These are phyloP conservation scores for Brachyrhaphis roseni DNA, from an alignment of 2,797 vertebrate genomes.

Conservation along the genomic window DNA sequence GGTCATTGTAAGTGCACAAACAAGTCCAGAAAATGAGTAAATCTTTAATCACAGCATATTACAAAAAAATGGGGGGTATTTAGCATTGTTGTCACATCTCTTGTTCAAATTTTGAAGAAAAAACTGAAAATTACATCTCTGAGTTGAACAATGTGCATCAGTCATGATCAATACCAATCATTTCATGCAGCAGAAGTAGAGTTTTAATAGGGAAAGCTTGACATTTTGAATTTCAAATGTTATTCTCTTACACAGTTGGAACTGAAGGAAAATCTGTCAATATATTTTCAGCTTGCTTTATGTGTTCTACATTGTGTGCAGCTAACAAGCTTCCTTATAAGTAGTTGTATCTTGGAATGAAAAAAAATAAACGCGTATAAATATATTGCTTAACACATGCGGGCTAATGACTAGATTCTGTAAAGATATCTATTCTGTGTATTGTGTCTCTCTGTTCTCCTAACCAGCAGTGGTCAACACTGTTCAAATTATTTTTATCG, in stretches of 20 bases:
- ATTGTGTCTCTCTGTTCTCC: constrained; percentile 1
- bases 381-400: not conserved
- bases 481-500: constrained; percentile 9
- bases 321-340: not conserved
- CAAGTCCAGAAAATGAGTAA: constrained; percentile 19
- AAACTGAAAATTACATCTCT: constrained; percentile 69
- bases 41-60: constrained; percentile 20
- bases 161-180: constrained; percentile 77
- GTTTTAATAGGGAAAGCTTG: constrained; percentile 61
- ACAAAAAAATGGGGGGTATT: constrained; percentile 36
- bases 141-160: constrained; percentile 71
- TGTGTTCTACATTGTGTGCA: constrained; percentile 3
- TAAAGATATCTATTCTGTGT: constrained; percentile 2
- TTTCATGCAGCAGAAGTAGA: constrained; percentile 51
- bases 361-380: not conserved
- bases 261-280: not conserved
- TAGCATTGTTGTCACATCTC: constrained; percentile 52
- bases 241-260: constrained; percentile 48
- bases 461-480: not conserved
- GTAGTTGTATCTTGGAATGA: not conserved
- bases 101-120: constrained; percentile 66
- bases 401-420: not conserved
- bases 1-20: constrained; percentile 14
- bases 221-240: constrained; percentile 68
- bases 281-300: constrained; percentile 18